Conservation (phyloP, 2,888 invertebrate genomes). For the Sylvicola cinctus region DNA sequence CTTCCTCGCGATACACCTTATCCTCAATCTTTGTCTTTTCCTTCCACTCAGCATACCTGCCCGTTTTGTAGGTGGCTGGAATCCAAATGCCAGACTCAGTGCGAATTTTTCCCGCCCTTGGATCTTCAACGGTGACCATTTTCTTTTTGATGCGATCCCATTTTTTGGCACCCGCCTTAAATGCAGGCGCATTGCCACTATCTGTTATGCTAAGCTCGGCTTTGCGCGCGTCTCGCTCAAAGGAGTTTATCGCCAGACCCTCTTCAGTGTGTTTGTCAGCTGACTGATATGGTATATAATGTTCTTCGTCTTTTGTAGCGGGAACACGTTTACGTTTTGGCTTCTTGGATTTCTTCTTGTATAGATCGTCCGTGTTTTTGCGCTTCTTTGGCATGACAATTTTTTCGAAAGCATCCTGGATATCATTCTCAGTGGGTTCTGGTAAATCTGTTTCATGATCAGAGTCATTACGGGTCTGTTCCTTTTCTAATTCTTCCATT, state of each 20-base stretch:
- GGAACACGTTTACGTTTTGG: conserved; percentile 11
- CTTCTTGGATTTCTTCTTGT: conserved; percentile 34
- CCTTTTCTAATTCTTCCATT: conserved; percentile 17
- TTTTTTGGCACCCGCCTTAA: conserved; percentile 40
- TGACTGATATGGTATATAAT: conserved; percentile 72
- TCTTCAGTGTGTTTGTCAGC: conserved; percentile 66
- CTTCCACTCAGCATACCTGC: conserved; percentile 74
- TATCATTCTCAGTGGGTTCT: conserved; percentile 30
- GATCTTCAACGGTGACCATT: conserved; percentile 46
- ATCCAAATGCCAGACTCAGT: conserved; percentile 94
- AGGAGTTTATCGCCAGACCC: conserved; percentile 47
- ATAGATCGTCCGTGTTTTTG: conserved; percentile 31
- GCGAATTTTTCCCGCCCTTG: conserved; percentile 56
- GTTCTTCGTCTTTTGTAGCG: conserved; percentile 43
- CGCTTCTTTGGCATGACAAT: conserved; percentile 30
- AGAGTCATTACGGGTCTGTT: conserved; percentile 12
- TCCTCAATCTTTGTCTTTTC: conserved; percentile 36
- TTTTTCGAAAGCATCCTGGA: conserved; percentile 32
- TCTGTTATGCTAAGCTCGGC: conserved; percentile 68
- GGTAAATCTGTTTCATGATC: conserved; percentile 13
- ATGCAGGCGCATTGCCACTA: conserved; percentile 50
- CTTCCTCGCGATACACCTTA: conserved; percentile 18
- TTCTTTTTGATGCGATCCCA: conserved; percentile 97
- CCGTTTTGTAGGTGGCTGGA: conserved; percentile 82
- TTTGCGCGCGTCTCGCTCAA: conserved; percentile 56